Percentiles rank a stretch among this genome's conserved stretches.
Conservation (phyloP, 2,797 vertebrate genomes). For the Sebastiscus tertius region DNA sequence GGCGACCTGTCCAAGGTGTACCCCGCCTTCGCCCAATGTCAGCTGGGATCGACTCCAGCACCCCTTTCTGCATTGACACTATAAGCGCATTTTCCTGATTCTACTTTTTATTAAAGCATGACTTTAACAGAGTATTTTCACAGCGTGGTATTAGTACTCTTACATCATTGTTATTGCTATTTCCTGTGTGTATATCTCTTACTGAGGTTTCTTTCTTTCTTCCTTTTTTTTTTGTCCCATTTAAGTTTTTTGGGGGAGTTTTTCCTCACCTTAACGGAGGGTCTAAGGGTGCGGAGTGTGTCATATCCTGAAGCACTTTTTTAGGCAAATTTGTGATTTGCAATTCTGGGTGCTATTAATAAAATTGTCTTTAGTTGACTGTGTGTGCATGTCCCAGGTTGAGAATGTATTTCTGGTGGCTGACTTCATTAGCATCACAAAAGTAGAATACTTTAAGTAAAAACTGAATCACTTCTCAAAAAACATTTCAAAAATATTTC, state of each 20-base stretch:
- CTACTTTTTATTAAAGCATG: too few relatives aligned
- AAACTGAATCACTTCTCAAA: neutral
- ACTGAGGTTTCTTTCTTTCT: neutral
- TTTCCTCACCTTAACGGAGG: neutral
- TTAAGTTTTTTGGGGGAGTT: neutral
- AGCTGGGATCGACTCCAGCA: fast-evolving
- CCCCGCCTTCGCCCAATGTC: too few relatives aligned
- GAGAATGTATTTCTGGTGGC: neutral
- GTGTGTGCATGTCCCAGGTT: neutral
- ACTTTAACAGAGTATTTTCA: neutral
- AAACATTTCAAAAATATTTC: neutral
- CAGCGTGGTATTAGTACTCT: neutral
- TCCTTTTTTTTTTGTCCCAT: neutral
- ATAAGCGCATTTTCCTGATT: too few relatives aligned
- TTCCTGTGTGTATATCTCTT: neutral
- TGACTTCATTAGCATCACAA: neutral
- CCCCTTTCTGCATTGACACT: too few relatives aligned
- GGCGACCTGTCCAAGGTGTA: too few relatives aligned
- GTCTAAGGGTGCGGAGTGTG: neutral
- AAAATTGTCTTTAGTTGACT: neutral
- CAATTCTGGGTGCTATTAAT: neutral
- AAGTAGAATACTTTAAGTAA: neutral
- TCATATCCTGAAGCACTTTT: neutral
- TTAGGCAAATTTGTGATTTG: neutral
- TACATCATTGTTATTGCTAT: too few relatives aligned